These are phyloP conservation scores for Hylaeus anthracinus DNA, from an alignment of 1,140 invertebrate genomes.

Conservation along the genomic window DNA sequence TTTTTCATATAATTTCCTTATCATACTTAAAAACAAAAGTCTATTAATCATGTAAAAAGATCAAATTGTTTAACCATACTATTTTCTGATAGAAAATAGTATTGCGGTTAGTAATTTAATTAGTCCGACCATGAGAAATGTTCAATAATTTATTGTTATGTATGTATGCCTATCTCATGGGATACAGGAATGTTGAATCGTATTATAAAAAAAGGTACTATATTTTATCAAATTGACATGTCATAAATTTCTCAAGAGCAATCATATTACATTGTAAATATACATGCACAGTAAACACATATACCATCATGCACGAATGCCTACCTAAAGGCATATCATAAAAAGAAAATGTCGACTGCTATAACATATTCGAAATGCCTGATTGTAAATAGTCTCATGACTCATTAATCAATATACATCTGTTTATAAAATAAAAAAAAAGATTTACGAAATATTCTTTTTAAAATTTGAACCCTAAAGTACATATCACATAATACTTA, in stretches of 20 bases:
- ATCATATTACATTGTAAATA: slow-evolving; percentile 59
- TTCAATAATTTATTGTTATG: slow-evolving; percentile 58
- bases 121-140: slow-evolving; percentile 34
- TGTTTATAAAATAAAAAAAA: slow-evolving; percentile 50
- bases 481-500: slow-evolving; percentile 62
- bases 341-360: slow-evolving; percentile 40
- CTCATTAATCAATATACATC: slow-evolving; percentile 38
- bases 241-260: slow-evolving; percentile 45
- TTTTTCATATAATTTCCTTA: not conserved
- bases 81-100: slow-evolving; percentile 45
- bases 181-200: slow-evolving; percentile 43
- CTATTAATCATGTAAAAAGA: slow-evolving; percentile 9
- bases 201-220: slow-evolving; percentile 29
- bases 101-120: slow-evolving; percentile 37
- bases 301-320: slow-evolving; percentile 17
- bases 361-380: slow-evolving; percentile 41
- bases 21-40: not conserved
- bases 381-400: slow-evolving; percentile 57
- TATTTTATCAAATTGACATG: slow-evolving; percentile 50
- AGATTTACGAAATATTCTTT: slow-evolving; percentile 27
- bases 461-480: slow-evolving; percentile 42
- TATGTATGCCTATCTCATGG: slow-evolving; percentile 31
- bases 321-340: not conserved
- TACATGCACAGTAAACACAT: slow-evolving; percentile 39
- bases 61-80: slow-evolving; percentile 29